A percentile compares a stretch with the other conserved stretches of the same genome.
Evolutionary conservation across 2,888 invertebrate species (phyloP).

Genomic region (Koerneria pararmatus): DNA sequence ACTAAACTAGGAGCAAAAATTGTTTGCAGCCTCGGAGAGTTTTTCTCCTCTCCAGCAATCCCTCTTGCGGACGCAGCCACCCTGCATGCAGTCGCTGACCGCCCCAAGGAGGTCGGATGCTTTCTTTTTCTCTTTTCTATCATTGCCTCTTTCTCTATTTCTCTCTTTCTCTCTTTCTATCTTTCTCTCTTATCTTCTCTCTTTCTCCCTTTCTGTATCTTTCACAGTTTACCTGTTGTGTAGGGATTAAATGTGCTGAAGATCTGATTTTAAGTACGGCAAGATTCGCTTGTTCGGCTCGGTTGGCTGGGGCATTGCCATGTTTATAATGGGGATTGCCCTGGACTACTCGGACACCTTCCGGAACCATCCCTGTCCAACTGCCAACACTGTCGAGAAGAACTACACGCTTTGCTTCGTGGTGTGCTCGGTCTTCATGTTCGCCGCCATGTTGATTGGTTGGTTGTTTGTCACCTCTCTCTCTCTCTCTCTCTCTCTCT

Average conservation of each 20-base stretch:
- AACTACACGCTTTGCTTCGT: conserved; percentile 98
- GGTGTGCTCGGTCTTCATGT: conserved; percentile 92
- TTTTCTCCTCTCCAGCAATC: conserved; percentile 69
- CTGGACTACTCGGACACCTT: conserved; percentile 94
- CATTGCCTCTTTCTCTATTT: too few relatives aligned
- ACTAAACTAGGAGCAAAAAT: too few relatives aligned
- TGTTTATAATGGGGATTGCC: conserved; percentile 95
- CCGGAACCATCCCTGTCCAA: conserved; percentile 62
- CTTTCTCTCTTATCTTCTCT: too few relatives aligned
- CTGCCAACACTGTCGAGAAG: conserved; percentile 71
- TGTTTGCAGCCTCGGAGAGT: conserved; percentile 87
- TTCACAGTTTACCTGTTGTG: too few relatives aligned
- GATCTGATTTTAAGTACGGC: conserved; percentile 67
- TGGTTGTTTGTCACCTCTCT: conserved; percentile 68
- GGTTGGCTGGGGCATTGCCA: conserved; percentile 93
- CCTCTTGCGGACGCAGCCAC: conserved; percentile 57
- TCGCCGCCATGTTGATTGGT: conserved; percentile 84
- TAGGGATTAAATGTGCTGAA: neutral
- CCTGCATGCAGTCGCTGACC: conserved; percentile 48
- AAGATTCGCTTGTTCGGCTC: conserved; percentile 97
- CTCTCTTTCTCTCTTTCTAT: too few relatives aligned
- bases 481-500: neutral
- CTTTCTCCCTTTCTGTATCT: too few relatives aligned
- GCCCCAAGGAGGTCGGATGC: conserved; percentile 44
- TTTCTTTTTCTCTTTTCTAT: too few relatives aligned